Evolutionary conservation across 2,113 vertebrate species (phyloP).

Genomic region (Puma concolor): DNA sequence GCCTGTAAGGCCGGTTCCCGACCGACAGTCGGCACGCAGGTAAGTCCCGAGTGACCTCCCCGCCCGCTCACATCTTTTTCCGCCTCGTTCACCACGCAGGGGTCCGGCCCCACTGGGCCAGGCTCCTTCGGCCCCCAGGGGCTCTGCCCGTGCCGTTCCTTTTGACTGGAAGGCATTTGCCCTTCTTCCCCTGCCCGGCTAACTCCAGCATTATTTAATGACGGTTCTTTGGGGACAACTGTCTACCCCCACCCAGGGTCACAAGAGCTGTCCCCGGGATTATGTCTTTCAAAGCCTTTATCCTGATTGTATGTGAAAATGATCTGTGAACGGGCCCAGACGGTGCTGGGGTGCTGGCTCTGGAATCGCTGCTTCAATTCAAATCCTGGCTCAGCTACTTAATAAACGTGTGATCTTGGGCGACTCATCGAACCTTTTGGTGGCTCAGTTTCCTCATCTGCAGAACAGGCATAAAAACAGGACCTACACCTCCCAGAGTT

Average conservation of each 20-base stretch:
- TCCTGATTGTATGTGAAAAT: not conserved
- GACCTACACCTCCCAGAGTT: not conserved
- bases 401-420: not conserved
- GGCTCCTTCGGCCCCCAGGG: not conserved
- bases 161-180: not conserved
- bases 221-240: not conserved
- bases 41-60: too few species aligned
- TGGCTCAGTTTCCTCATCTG: not conserved
- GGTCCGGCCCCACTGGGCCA: not conserved
- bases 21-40: fast-evolving
- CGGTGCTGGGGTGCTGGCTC: not conserved
- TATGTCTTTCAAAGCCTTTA: not conserved
- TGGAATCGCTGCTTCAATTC: not conserved
- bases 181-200: not conserved
- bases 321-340: too few species aligned
- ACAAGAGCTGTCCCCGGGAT: not conserved
- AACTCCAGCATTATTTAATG: not conserved
- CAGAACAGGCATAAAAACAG: not conserved
- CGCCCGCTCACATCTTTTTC: not conserved
- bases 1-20: not conserved
- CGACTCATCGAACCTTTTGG: not conserved
- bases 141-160: not conserved
- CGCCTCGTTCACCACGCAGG: not conserved
- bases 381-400: not conserved
- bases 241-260: too few species aligned